These are phyloP conservation scores for Drosophila setosimentum DNA, from an alignment of 2,888 invertebrate species.

Conservation along the genomic window DNA sequence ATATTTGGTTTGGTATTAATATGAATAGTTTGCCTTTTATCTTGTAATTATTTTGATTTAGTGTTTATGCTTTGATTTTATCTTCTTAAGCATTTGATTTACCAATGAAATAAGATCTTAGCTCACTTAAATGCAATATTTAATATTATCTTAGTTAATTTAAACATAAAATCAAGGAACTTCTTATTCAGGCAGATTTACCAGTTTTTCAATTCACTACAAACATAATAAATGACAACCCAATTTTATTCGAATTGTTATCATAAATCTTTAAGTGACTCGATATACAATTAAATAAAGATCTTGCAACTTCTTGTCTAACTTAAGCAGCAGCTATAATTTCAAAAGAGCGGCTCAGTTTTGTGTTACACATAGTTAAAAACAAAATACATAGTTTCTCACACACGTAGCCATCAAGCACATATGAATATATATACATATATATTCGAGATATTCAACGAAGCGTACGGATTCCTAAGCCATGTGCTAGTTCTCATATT, in stretches of 20 bases:
- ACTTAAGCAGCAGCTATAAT: conserved; percentile 7
- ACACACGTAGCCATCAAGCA: conserved; percentile 38
- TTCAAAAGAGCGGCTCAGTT: conserved; percentile 12
- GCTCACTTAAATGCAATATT: background rate
- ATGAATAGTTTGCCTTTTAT: too few species aligned
- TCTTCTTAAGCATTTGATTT: background rate
- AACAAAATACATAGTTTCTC: conserved; percentile 14
- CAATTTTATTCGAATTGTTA: background rate
- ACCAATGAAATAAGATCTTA: background rate
- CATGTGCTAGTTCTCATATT: conserved; percentile 57
- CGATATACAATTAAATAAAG: conserved; percentile 2
- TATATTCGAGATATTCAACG: conserved; percentile 18
- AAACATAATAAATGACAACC: background rate
- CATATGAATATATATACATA: background rate
- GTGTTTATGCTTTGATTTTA: background rate
- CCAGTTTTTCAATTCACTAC: background rate
- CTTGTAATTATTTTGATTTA: background rate
- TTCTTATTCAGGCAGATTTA: background rate
- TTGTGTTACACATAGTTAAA: conserved; percentile 34
- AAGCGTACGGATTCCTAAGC: conserved; percentile 38
- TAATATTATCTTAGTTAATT: background rate
- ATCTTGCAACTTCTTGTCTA: conserved; percentile 22
- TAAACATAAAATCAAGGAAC: background rate
- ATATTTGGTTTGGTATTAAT: too few species aligned
- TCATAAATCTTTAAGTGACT: background rate